Base-by-base conservation (phyloP, 2,888 invertebrate species). In the Drosophila mimetica region DNA sequence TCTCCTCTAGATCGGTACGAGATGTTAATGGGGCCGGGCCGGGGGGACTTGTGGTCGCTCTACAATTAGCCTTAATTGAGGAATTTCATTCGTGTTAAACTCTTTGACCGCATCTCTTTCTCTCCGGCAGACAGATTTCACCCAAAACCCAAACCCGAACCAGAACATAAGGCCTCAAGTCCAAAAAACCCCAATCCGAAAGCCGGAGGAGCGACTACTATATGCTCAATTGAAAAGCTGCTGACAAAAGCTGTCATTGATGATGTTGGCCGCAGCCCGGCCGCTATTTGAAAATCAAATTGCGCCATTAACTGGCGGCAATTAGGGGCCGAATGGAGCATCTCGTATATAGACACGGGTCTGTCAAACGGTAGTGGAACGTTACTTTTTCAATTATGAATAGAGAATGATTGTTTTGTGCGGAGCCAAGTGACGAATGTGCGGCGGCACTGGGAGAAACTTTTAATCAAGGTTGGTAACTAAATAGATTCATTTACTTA, bases 231-330 rank as follows among this genome's bases (percentile, higher is more conserved):
- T 86, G 80, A 78, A 86, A 76, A 78, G 86, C 77, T 83, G 86
- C 88, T 86, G 85, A 86, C 85, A 88, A 86, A 86, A 76, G 86
- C 83, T 86, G 88, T 86, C 88, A 83, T 73, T 86, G 76, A 79
- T 79, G 76, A 83, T 71, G 70, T 64, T 63, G 41, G 51, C 52
- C 54, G 32, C 34, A 20, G 37, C 13, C 50, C 47, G 71, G 51
- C 63, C 73, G 72, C 83, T 77, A 66, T 74, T 77, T 73, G 48
- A 79, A 85, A 86, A 78, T 83, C 83, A 79, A 86, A 86, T 75
- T 76, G 76, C 72, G 58, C 71, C 76, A 85, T 87, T 85, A 87
- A 87, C 74, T 82, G 88, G 65, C 51, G 65, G 78, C 80, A 87
- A 87, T 85, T 88, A 86, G 86, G 76, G 52, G 52, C n/a, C 34